phyloP scores from a whole-genome alignment of 2,113 vertebrate species.

The Equus quagga region DNA sequence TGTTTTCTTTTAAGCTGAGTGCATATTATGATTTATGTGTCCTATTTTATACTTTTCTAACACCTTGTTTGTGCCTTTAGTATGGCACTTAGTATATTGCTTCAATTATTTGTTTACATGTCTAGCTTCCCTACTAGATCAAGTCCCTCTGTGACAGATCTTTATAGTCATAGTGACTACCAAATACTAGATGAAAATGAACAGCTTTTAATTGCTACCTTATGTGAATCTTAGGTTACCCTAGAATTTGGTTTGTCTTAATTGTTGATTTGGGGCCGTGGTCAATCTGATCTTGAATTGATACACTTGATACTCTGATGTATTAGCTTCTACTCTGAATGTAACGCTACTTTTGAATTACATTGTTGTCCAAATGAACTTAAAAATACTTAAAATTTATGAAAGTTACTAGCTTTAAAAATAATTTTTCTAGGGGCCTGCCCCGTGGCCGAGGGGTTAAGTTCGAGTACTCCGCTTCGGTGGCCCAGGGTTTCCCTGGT shows the following conservation, averaged over 20 bases:
- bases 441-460: too few species aligned
- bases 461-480: too few species aligned
- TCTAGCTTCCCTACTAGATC: neutral
- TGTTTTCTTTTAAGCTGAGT: neutral
- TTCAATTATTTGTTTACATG: conserved; percentile 16
- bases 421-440: neutral
- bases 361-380: neutral
- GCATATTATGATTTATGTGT: neutral
- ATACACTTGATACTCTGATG: neutral
- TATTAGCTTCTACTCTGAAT: neutral
- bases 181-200: neutral
- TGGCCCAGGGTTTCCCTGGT: too few species aligned
- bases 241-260: conserved; percentile 11
- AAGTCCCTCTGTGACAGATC: neutral
- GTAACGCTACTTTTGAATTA: neutral
- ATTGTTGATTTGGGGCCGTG: neutral
- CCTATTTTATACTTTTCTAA: neutral
- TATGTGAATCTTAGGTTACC: conserved; percentile 16
- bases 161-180: neutral
- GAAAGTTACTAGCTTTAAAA: conserved; percentile 12
- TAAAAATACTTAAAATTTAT: conserved; percentile 23
- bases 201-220: neutral
- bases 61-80: neutral
- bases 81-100: neutral
- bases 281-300: conserved; percentile 54